Conservation (phyloP, 2,797 vertebrate genomes). For the Corythornis leucogaster region DNA sequence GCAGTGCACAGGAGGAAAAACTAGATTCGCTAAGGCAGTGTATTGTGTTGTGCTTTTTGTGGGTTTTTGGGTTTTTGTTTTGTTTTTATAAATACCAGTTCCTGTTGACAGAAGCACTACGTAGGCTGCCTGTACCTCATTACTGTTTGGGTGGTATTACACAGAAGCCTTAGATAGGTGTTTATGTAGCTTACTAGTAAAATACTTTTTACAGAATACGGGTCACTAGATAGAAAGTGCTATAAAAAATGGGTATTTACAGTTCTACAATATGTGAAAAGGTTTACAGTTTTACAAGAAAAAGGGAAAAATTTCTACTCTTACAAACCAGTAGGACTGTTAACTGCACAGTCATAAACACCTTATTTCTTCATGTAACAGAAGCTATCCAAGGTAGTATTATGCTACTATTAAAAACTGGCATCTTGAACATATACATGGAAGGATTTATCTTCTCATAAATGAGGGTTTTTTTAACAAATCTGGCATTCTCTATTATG, state of each 20-base stretch:
- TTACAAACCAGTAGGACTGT: not conserved
- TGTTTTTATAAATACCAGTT: not conserved
- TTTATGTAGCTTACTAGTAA: not conserved
- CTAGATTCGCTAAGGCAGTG: not conserved
- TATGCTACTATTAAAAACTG: not conserved
- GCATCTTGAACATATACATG: not conserved
- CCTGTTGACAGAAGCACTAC: not conserved
- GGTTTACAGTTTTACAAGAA: not conserved
- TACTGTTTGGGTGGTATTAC: not conserved
- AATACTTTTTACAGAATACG: not conserved
- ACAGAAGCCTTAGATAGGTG: not conserved
- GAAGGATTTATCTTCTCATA: not conserved
- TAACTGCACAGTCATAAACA: not conserved
- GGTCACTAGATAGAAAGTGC: not conserved
- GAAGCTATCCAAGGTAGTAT: not conserved
- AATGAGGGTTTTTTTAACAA: not conserved
- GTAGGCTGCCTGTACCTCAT: not conserved
- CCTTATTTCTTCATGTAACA: not conserved
- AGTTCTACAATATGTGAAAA: not conserved
- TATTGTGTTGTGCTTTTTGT: too few relatives aligned
- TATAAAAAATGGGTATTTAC: not conserved
- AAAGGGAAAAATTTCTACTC: not conserved
- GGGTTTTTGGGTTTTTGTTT: too few relatives aligned
- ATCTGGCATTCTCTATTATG: not conserved
- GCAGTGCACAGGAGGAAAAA: not conserved